These are phyloP conservation scores for Acromyrmex heyeri DNA, from an alignment of 1,140 invertebrate genomes.

Conservation along the genomic window DNA sequence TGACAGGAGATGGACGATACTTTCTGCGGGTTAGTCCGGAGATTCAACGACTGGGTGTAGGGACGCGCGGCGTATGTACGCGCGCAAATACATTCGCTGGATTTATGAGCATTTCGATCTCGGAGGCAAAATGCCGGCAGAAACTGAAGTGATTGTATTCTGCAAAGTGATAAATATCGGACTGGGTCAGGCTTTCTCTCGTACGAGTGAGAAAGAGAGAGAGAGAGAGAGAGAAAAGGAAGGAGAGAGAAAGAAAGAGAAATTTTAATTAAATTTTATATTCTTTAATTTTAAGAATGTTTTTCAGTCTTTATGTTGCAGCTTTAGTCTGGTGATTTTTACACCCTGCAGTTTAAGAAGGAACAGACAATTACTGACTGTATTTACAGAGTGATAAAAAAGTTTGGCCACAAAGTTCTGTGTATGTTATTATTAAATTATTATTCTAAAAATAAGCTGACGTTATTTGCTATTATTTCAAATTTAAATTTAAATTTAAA, in stretches of 20 bases:
- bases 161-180: conserved; percentile 17
- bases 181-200: neutral
- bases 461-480: too few relatives aligned
- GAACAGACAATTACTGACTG: neutral
- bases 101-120: conserved; percentile 57
- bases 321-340: neutral
- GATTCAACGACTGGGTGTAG: conserved; percentile 22
- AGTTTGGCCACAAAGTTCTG: too few relatives aligned
- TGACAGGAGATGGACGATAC: conserved; percentile 42
- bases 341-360: neutral
- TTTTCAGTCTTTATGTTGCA: neutral
- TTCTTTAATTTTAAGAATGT: neutral
- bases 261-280: conserved; percentile 34
- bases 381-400: too few relatives aligned
- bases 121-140: conserved; percentile 25
- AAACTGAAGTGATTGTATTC: conserved; percentile 1
- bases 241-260: neutral
- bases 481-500: too few relatives aligned
- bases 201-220: neutral
- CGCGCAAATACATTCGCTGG: conserved; percentile 20
- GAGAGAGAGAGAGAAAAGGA: too few relatives aligned
- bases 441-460: too few relatives aligned
- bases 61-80: conserved; percentile 4
- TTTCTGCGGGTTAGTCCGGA: conserved; percentile 6
- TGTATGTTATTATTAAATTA: too few relatives aligned